A percentile compares a stretch with the other conserved stretches of the same genome.
These are phyloP conservation scores for Lepeophtheirus salmonis DNA, from an alignment of 1,140 invertebrate species.

Conservation along the genomic window DNA sequence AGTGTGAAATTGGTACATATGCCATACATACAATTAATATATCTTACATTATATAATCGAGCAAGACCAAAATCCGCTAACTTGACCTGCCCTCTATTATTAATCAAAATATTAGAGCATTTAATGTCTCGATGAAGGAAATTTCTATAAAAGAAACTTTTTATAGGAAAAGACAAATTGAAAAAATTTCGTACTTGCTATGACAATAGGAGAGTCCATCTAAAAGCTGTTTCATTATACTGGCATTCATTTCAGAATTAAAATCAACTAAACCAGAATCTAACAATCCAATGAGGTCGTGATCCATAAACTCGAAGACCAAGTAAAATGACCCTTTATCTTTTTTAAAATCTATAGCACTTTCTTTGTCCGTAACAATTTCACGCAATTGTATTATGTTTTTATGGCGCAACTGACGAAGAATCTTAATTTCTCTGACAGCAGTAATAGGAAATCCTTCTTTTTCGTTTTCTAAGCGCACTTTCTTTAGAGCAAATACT, in stretches of 20 bases:
- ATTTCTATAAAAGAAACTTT: no score
- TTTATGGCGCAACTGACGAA: slow-evolving; percentile 86
- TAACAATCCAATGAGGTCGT: slow-evolving; percentile 93
- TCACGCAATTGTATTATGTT: slow-evolving; percentile 96
- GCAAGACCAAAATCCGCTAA: slow-evolving; percentile 95
- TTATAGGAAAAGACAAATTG: no score
- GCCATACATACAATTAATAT: no score
- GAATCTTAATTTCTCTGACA: slow-evolving; percentile 94
- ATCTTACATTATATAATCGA: slow-evolving; percentile 77
- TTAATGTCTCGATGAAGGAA: slow-evolving; percentile 98
- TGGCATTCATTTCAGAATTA: slow-evolving; percentile 81
- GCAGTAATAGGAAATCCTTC: slow-evolving; percentile 99
- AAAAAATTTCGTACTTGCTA: no score
- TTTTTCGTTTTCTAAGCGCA: slow-evolving; percentile 94
- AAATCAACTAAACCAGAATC: slow-evolving; percentile 94
- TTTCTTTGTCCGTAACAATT: slow-evolving; percentile 96
- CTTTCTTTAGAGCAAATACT: slow-evolving; percentile 94
- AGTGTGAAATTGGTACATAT: no score
- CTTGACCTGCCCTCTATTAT: slow-evolving; percentile 69
- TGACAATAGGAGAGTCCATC: slow-evolving; percentile 96
- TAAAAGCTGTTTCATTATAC: slow-evolving; percentile 90
- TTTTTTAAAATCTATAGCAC: slow-evolving; percentile 85
- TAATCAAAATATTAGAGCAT: slow-evolving; percentile 98
- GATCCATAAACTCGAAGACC: slow-evolving; percentile 99
- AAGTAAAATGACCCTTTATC: slow-evolving; percentile 95